phyloP scores from a whole-genome alignment of 1,140 invertebrate genomes.

The Apis mellifera region Amel_HAv3.1 CM009943.2:6557001-6557500 shows the following conservation, averaged over 20 bases:
- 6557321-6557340: constrained; percentile 28
- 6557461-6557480: background rate
- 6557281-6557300: constrained; percentile 52
- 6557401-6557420: background rate
- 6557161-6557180: too few species aligned
- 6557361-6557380: constrained; percentile 46
- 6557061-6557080: too few species aligned
- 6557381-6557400: constrained; percentile 16
- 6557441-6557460: background rate
- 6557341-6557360: constrained; percentile 26
- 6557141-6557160: too few species aligned
- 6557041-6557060: too few species aligned
- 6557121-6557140: background rate
- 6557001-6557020: background rate
- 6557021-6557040: too few species aligned
- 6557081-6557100: background rate
- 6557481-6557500: background rate
- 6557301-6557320: constrained; percentile 63
- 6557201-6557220: constrained; percentile 29
- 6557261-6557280: constrained; percentile 44
- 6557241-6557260: constrained; percentile 43
- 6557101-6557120: background rate
- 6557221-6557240: constrained; percentile 45
- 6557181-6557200: constrained; percentile 25
- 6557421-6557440: constrained; percentile 8